Evolutionary conservation across 2,888 invertebrate genomes (phyloP).

Genomic region (Meiosimyza decipiens): DNA sequence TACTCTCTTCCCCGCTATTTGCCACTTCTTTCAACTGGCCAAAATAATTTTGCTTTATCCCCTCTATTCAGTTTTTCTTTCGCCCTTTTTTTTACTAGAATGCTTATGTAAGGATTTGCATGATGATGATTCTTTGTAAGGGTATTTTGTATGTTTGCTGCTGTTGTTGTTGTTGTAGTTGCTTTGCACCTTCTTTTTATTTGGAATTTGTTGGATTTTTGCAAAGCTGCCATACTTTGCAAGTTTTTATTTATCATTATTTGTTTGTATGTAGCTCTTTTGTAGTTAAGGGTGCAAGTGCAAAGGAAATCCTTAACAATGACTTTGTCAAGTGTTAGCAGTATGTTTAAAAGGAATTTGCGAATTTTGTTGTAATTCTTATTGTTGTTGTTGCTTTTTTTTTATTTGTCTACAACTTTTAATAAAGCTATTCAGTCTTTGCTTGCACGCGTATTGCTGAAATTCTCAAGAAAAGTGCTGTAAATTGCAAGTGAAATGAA

Average conservation of each 20-base stretch:
- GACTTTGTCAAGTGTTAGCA: constrained; percentile 29
- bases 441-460: background rate
- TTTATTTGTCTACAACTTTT: background rate
- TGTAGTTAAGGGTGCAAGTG: background rate
- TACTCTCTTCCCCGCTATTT: background rate
- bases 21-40: background rate
- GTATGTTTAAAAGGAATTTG: constrained; percentile 28
- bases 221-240: constrained; percentile 25
- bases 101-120: constrained; percentile 39
- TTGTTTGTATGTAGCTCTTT: background rate
- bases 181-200: constrained; percentile 27
- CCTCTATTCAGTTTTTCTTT: constrained; percentile 34
- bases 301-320: constrained; percentile 22
- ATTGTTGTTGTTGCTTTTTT: constrained; percentile 2
- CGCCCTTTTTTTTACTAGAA: constrained; percentile 42
- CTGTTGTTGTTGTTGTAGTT: background rate
- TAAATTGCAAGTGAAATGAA: too few relatives aligned
- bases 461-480: too few relatives aligned
- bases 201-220: constrained; percentile 15
- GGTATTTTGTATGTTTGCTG: constrained; percentile 9
- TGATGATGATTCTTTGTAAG: constrained; percentile 31
- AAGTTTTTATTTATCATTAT: background rate
- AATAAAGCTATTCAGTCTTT: constrained; percentile 14
- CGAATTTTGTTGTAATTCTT: constrained; percentile 16
- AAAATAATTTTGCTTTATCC: background rate